These are phyloP conservation scores for Drosophila bunnanda DNA, from an alignment of 2,888 invertebrate species.

Conservation along the genomic window DNA sequence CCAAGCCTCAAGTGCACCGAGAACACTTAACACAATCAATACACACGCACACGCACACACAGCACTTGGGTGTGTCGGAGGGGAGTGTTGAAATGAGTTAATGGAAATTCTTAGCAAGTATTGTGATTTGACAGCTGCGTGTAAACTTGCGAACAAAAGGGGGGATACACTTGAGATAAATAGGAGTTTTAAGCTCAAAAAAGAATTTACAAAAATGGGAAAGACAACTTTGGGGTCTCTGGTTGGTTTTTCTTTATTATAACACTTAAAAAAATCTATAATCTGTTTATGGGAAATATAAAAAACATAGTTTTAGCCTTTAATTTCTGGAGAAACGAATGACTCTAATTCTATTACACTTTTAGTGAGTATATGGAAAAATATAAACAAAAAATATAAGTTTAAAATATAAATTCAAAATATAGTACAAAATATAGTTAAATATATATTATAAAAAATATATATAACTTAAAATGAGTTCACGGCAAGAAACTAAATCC, in stretches of 20 bases:
- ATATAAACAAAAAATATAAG: neutral
- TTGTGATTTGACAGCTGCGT: constrained; percentile 80
- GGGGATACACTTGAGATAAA: constrained; percentile 11
- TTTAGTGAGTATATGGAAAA: neutral
- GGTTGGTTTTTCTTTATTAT: too few relatives aligned
- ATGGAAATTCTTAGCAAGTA: constrained; percentile 79
- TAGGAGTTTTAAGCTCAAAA: neutral
- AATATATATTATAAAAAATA: neutral
- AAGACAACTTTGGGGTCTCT: too few relatives aligned
- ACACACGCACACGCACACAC: constrained; percentile 32
- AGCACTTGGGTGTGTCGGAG: neutral
- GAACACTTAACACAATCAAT: constrained; percentile 74
- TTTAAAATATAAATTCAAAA: too few relatives aligned
- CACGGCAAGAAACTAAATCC: neutral
- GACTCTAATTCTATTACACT: too few relatives aligned
- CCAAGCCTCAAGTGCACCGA: constrained; percentile 48
- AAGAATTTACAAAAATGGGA: neutral
- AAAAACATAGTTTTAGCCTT: too few relatives aligned
- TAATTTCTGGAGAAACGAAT: too few relatives aligned
- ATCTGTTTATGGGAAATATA: too few relatives aligned
- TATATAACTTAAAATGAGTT: neutral
- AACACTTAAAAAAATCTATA: too few relatives aligned
- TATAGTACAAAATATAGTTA: neutral
- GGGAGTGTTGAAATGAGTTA: constrained; percentile 67
- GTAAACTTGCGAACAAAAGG: constrained; percentile 72